Base-by-base conservation (phyloP, 2,888 invertebrate species). In the Pristionchus arcanus region DNA sequence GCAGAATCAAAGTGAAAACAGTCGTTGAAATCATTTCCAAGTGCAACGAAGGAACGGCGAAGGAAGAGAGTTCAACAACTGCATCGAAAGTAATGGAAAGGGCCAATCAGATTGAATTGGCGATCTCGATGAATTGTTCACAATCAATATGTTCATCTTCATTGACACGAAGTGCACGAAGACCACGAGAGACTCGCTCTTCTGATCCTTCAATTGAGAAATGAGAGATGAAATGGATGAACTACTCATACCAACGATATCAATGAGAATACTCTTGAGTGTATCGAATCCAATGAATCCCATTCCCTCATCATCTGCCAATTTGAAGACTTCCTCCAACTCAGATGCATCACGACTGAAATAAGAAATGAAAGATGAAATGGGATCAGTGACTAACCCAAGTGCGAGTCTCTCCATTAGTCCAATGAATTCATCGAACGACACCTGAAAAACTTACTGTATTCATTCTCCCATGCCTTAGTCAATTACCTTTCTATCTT, bases 61-160 rank as follows among this genome's bases (percentile, higher is more conserved):
- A 77, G 77, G 77, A 42, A 77, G 21, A 5, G 42, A 77, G 16
- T 77, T 77, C 77, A 77, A 21, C 42, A 42, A 13, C 42, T 77
- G 31, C 42, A 77, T 77, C 77, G 77, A 2, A 42, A 77, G 7
- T 42, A 25, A 31, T 31, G 25, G 77, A 42, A 42, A 34, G 71
- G 71, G 34, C 11, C 37, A 31, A 15, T 86, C 63, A 86, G 86
- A 86, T 63, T 11, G 86, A 42, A 63, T 66, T 86, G 59, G 86
- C 86, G 31, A 86, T 86, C 19, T 86, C 86, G 25, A 86, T 63
- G 86, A 86, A 86, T 53, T 86, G 86, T 63, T 86, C 86, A 37
- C 86, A 86, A 34, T 86, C 86, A n/a, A 86, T 53, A 66, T 86
- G 86, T 25, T 86, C 86, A n/a, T 86, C 86, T 31, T 86, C 86